Base-by-base conservation (phyloP, 2,113 vertebrate genomes). In the Rhineura floridana region DNA sequence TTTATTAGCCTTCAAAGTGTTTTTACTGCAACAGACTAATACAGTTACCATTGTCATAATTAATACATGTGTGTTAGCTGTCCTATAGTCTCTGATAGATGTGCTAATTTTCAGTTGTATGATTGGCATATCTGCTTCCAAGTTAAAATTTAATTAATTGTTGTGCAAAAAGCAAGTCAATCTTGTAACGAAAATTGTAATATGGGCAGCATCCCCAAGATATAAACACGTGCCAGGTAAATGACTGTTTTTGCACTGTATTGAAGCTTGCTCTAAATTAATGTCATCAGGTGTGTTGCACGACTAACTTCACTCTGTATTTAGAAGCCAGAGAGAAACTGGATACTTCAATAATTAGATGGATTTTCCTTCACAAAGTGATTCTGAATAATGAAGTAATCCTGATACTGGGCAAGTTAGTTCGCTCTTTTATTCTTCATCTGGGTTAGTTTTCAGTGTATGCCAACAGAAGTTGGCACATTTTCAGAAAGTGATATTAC, bases 251-350 rank as follows among this genome's bases (percentile, higher is more conserved):
- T 78, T 88, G 19, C 52, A 87, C 0, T 6, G 0, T 88, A 87
- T 2, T 21, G 63, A 52, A 88, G 23, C 89, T 85, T 52, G 88
- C 88, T 88, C 82, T 91, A 89, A 91, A 91, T 94, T 93, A 92
- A 69, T 79, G 65, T 46, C 50, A 9, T 80, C 72, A 30, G 55
- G 15, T 67, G 33, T 73, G 50, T 50, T 75, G 2, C 33, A 7
- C 15, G 72, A 83, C 19, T 80, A 25, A 39, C 28, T 52, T 59
- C 12, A 33, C 44, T 46, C 30, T 67, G 48, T n/a, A 42, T n/a
- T 72, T 36, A 19, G 42, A 52, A 48, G 11, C 39, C 7, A 23
- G 42, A 39, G 4, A 59, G 63, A 79, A 80, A 85, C 46, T 44
- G 42, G 33, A 72, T 19, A 39, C 52, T 81, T 70, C 25, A 70